Evolutionary conservation across 2,797 vertebrate species (phyloP).

Genomic region (Eurystomus glaucurus): DNA sequence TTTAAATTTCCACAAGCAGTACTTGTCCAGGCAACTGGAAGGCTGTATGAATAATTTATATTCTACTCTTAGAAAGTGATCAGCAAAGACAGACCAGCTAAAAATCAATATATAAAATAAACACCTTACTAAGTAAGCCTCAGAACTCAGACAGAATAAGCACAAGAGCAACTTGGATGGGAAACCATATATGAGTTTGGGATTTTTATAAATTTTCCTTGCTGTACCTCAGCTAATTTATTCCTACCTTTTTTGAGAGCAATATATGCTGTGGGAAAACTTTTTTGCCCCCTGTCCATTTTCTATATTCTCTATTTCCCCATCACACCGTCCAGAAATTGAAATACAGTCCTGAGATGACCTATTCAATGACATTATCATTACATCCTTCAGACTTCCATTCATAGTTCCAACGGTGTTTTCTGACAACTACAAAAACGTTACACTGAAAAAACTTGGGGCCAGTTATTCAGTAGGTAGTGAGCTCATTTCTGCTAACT

Average conservation of each 20-base stretch:
- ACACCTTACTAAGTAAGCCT: not conserved
- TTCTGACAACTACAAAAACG: not conserved
- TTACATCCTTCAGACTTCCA: not conserved
- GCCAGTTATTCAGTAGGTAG: not conserved
- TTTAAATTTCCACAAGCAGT: not conserved
- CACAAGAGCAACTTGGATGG: not conserved
- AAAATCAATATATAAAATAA: not conserved
- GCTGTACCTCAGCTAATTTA: not conserved
- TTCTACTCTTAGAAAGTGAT: not conserved
- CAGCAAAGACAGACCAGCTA: not conserved
- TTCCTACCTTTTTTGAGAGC: not conserved
- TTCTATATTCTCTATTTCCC: not conserved
- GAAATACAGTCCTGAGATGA: not conserved
- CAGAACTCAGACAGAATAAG: not conserved
- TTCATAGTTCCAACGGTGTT: not conserved
- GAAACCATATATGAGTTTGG: accelerated
- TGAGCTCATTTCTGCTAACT: not conserved
- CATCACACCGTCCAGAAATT: not conserved
- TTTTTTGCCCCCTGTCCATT: not conserved
- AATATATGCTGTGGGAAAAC: not conserved
- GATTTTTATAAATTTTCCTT: not conserved
- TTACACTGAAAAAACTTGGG: not conserved
- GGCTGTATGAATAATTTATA: not conserved
- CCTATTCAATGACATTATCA: not conserved
- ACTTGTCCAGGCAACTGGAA: not conserved